phyloP scores from a whole-genome alignment of 1,140 invertebrate species.

The Drusus annulatus region DNA sequence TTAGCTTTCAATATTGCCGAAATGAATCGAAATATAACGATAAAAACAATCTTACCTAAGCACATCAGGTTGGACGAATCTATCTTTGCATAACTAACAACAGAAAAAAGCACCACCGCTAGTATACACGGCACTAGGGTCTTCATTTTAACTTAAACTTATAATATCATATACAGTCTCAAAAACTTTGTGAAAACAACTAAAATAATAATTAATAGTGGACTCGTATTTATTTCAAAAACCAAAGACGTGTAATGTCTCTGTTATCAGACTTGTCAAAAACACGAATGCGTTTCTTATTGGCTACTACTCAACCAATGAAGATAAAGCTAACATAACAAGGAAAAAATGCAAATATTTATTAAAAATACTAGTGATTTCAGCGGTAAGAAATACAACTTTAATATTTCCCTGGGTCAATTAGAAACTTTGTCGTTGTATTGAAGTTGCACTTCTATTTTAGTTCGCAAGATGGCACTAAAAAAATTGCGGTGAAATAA shows the following conservation, averaged over 20 bases:
- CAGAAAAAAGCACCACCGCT: conserved; percentile 42
- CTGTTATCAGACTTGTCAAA: conserved; percentile 62
- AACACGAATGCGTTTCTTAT: conserved; percentile 65
- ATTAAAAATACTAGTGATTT: too few relatives aligned
- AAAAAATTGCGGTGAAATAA: too few relatives aligned
- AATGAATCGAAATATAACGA: background rate
- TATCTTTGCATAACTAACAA: conserved; percentile 65
- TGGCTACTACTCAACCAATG: conserved; percentile 58
- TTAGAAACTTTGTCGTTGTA: too few relatives aligned
- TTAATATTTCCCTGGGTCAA: too few relatives aligned
- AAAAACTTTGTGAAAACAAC: background rate
- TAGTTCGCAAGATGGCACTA: too few relatives aligned
- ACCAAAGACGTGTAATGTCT: conserved; percentile 54
- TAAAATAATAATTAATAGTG: background rate
- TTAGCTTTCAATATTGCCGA: too few relatives aligned
- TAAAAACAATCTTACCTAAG: conserved; percentile 64
- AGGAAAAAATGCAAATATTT: too few relatives aligned
- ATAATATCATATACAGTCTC: background rate
- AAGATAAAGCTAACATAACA: background rate
- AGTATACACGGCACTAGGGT: conserved; percentile 1
- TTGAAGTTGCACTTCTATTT: too few relatives aligned
- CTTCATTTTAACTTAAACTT: conserved; percentile 39
- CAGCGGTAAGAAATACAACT: too few relatives aligned
- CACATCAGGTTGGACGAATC: conserved; percentile 69
- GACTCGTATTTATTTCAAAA: conserved; percentile 19